Percentiles rank a stretch among this genome's conserved stretches.
These are phyloP conservation scores for Agrochola lychnidis DNA, from an alignment of 2,888 invertebrate species.

Conservation along the genomic window DNA sequence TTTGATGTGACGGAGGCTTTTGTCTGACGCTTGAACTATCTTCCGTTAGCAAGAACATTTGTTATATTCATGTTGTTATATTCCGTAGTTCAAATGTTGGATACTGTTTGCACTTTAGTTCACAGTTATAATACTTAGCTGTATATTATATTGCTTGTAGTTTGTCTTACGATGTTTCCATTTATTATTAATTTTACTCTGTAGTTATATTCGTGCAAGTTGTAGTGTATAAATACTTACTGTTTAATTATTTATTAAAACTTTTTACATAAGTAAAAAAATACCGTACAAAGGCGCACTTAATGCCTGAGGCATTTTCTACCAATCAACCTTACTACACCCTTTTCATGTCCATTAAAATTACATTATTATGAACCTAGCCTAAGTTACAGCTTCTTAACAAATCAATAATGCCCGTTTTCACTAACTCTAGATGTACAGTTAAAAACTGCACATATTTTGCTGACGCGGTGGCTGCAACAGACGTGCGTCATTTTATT, in stretches of 20 bases:
- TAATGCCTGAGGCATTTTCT: too few relatives aligned
- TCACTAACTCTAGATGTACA: neutral
- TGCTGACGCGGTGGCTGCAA: too few relatives aligned
- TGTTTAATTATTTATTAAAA: too few relatives aligned
- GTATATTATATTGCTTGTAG: neutral
- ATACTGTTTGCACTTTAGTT: constrained; percentile 13
- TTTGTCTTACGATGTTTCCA: neutral
- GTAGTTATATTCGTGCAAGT: neutral
- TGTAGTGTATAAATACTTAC: neutral
- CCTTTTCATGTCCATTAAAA: neutral
- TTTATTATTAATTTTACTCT: neutral
- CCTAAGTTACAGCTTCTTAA: neutral
- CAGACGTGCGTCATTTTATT: too few relatives aligned
- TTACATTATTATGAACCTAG: neutral
- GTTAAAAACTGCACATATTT: too few relatives aligned
- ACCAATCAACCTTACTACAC: neutral
- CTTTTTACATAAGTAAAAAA: too few relatives aligned
- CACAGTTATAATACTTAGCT: neutral
- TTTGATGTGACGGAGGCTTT: neutral
- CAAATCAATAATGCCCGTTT: neutral
- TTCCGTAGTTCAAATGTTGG: constrained; percentile 10
- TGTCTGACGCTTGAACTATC: constrained; percentile 26
- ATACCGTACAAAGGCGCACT: too few relatives aligned
- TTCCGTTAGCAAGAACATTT: constrained; percentile 26
- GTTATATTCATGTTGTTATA: constrained; percentile 25